These are phyloP conservation scores for Rhagophthalmus giganteus DNA, from an alignment of 2,888 invertebrate species.

Conservation along the genomic window DNA sequence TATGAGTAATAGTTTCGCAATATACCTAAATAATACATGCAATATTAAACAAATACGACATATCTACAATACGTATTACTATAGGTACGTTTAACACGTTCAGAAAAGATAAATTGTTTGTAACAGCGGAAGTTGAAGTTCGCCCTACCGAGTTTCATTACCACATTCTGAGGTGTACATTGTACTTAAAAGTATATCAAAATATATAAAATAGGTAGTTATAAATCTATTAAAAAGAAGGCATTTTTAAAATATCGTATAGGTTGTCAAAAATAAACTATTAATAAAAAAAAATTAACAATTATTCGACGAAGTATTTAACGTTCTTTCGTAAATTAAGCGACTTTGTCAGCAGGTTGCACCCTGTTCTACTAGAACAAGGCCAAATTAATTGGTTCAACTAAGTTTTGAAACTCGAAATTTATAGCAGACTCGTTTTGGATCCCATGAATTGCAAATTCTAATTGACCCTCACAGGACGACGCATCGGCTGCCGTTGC, in stretches of 20 bases:
- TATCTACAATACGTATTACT: conserved; percentile 1
- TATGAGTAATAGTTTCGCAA: too few relatives aligned
- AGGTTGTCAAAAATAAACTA: conserved; percentile 1
- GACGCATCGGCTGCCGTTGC: conserved; percentile 43
- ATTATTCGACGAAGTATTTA: conserved; percentile 21
- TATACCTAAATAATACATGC: too few relatives aligned
- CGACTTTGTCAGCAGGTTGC: conserved; percentile 46
- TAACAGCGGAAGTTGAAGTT: conserved; percentile 39
- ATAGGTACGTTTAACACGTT: conserved; percentile 33
- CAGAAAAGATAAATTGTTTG: conserved; percentile 41
- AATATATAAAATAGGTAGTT: not conserved
- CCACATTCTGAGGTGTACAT: conserved; percentile 21
- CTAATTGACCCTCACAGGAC: conserved; percentile 41
- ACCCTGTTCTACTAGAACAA: conserved; percentile 38
- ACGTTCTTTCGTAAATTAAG: conserved; percentile 41
- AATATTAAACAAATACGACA: too few relatives aligned
- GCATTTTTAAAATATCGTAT: not conserved
- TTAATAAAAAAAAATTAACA: conserved; percentile 10
- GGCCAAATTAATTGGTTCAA: conserved; percentile 50
- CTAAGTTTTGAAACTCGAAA: conserved; percentile 46
- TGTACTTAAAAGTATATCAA: conserved; percentile 21
- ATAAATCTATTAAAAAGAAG: not conserved
- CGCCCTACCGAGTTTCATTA: conserved; percentile 25
- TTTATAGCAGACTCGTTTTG: conserved; percentile 47
- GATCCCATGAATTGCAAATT: conserved; percentile 43